Base-by-base conservation (phyloP, 64 coral and sea anemone species). In the Acropora tenuis region DNA sequence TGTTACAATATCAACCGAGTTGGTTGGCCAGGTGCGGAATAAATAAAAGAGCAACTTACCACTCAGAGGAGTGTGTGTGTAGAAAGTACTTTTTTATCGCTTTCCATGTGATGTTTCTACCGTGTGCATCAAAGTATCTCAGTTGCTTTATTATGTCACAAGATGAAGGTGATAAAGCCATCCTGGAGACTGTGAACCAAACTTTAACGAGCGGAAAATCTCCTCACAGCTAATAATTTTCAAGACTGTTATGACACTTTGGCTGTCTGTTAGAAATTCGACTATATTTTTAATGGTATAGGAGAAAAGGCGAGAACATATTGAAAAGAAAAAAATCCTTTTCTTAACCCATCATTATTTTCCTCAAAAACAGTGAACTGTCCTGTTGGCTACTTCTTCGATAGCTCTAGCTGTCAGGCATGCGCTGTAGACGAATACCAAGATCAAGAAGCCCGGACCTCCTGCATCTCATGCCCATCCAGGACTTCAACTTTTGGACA, bases 371-470 rank as follows among this genome's bases (percentile, higher is more conserved):
- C 45, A 90, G 88, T 80, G 0, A 80, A 77, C 68, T 90, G 88
- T 81, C 88, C 88, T 2, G 47, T 80, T 73, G 88, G 88, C 2
- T 81, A 90, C 44, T 81, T 81, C 77, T 74, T 90, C 40, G 57
- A 79, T 69, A 50, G 46, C 53, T 55, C 63, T 43, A 79, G 20
- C 17, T 90, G 88, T 69, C 19, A 68, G 11, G 63, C 88, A 50
- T 90, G 88, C 66, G 47, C 88, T 57, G 88, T 81, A 40, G 71
- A 90, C 52, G 63, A 90, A 46, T 90, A 90, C 69, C 88, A 90
- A 30, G 78, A 90, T 50, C 20, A 73, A 40, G 88, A 90, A 43
- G 88, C 65, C 63, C 78, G 79, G 78, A 90, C 78, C 52, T 43
- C 17, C 1, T 90, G 88, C 45, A 6, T 81, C n/a, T 44, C 88